These are phyloP conservation scores for Listrodromus nycthemerus DNA, from an alignment of 2,888 invertebrate genomes.

Conservation along the genomic window DNA sequence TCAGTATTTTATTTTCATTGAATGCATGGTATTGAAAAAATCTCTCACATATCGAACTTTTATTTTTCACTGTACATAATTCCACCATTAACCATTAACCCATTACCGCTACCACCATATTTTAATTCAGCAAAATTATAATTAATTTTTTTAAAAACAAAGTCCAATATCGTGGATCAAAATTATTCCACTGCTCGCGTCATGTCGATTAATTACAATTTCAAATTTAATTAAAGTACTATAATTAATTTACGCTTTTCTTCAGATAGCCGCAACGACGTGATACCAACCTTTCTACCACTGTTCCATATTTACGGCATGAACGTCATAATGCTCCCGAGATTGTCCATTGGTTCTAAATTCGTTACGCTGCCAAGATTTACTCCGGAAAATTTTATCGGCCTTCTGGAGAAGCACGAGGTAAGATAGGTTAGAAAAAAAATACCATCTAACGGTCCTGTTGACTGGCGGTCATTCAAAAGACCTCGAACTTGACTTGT, in stretches of 20 bases:
- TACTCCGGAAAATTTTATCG: slow-evolving; percentile 85
- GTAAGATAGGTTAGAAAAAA: slow-evolving; percentile 71
- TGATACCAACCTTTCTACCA: slow-evolving; percentile 84
- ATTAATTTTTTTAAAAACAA: not conserved
- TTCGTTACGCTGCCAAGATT: slow-evolving; percentile 86
- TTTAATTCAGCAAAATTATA: too few relatives aligned
- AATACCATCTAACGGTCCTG: not conserved
- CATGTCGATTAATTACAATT: not conserved
- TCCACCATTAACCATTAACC: not conserved
- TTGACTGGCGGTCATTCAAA: too few relatives aligned
- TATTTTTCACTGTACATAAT: not conserved
- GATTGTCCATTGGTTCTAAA: slow-evolving; percentile 83
- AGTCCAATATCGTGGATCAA: not conserved
- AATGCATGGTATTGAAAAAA: not conserved
- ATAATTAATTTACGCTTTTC: slow-evolving; percentile 24
- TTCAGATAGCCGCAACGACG: slow-evolving; percentile 79
- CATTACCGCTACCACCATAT: too few relatives aligned
- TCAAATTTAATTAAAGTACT: not conserved
- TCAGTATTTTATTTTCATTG: not conserved
- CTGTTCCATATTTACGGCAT: slow-evolving; percentile 87
- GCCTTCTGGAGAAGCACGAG: slow-evolving; percentile 81
- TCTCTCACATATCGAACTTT: not conserved
- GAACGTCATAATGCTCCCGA: slow-evolving; percentile 83
- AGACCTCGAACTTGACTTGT: too few relatives aligned
- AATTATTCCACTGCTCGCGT: not conserved